These are phyloP conservation scores for Melanophora roralis DNA, from an alignment of 2,888 invertebrate genomes.

Conservation along the genomic window DNA sequence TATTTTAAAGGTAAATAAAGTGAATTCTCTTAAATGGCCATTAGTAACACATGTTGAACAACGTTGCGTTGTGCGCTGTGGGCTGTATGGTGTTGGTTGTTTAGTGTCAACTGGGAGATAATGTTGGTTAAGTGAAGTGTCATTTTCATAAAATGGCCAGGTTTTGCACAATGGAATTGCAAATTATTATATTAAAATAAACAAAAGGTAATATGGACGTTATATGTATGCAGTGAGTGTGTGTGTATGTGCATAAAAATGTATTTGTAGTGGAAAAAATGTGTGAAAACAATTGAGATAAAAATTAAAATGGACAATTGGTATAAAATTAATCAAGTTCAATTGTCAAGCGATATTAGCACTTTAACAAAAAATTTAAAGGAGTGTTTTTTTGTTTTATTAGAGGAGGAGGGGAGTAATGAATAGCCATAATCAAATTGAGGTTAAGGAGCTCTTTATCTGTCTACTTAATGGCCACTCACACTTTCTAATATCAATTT, in stretches of 20 bases:
- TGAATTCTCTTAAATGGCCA: slow-evolving; percentile 21
- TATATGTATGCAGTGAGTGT: no score
- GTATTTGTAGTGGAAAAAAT: background rate
- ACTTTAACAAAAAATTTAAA: background rate
- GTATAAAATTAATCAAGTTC: slow-evolving; percentile 31
- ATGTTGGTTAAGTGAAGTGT: slow-evolving; percentile 1
- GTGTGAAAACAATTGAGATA: background rate
- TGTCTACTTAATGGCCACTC: no score
- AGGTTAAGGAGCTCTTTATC: no score
- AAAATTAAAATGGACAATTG: background rate
- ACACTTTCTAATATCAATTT: no score
- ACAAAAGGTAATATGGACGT: background rate
- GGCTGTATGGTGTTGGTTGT: background rate
- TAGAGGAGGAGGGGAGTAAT: no score
- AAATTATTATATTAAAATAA: slow-evolving; percentile 6
- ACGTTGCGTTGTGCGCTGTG: background rate
- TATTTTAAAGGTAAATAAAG: slow-evolving; percentile 33
- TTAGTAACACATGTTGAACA: background rate
- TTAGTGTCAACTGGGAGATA: background rate
- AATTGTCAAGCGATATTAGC: slow-evolving; percentile 44
- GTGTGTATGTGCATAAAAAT: background rate
- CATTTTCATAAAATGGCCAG: slow-evolving; percentile 20
- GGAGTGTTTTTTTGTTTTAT: no score
- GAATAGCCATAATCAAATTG: no score
- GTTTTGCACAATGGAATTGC: background rate